Evolutionary conservation across 2,113 vertebrate genomes (phyloP).

Genomic region (Glaucidium brasilianum): DNA sequence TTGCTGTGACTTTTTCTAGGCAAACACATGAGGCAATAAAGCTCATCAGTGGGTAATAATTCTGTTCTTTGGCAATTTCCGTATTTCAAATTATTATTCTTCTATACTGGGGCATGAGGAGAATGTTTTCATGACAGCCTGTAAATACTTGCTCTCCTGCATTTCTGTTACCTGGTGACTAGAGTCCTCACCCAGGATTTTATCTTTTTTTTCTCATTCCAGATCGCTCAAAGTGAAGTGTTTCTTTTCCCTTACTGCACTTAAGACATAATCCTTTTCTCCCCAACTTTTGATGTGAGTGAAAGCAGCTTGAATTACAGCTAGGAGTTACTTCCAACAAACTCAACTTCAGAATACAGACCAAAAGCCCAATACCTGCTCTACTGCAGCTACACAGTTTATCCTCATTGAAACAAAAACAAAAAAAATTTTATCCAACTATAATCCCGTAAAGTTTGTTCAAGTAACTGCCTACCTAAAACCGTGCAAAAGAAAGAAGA

Average conservation of each 20-base stretch:
- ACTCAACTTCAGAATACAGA: background rate
- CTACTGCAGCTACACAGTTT: background rate
- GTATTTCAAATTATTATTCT: background rate
- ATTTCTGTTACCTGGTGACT: conserved; percentile 4
- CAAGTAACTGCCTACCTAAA: background rate
- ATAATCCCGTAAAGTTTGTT: background rate
- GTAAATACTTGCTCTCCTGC: background rate
- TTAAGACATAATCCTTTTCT: background rate
- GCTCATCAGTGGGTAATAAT: background rate
- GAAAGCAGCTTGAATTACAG: background rate
- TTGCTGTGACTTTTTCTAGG: conserved; percentile 37
- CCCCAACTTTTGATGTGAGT: background rate
- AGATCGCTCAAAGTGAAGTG: background rate
- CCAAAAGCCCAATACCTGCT: background rate
- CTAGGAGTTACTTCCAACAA: background rate
- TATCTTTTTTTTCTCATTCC: background rate
- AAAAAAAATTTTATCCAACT: background rate
- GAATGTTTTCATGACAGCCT: background rate
- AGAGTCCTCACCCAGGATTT: background rate
- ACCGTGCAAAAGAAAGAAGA: background rate
- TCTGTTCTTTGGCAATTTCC: background rate
- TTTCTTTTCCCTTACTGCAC: background rate
- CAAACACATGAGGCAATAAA: conserved; percentile 2
- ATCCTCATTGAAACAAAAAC: background rate
- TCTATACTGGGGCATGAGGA: background rate